phyloP scores from a whole-genome alignment of 2,888 invertebrate species.

The Epirrhoe alternata region DNA sequence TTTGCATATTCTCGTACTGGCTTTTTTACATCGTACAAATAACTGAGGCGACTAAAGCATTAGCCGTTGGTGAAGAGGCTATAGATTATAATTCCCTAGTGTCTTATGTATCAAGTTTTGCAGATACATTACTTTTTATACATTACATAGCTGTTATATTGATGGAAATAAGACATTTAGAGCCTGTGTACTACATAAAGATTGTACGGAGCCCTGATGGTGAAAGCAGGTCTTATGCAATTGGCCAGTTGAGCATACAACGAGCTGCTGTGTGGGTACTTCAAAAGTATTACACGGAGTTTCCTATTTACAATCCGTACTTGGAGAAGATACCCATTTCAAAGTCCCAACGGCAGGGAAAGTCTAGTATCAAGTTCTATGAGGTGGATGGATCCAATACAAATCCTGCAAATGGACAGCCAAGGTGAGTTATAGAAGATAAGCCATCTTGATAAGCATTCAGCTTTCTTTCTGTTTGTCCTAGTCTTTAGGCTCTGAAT shows the following conservation, averaged over 20 bases:
- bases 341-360: conserved; percentile 91
- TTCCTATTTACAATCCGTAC: conserved; percentile 98
- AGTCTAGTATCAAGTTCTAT: conserved; percentile 97
- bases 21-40: conserved; percentile 98
- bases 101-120: conserved; percentile 95
- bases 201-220: conserved; percentile 98
- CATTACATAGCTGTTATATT: conserved; percentile 97
- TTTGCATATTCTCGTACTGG: conserved; percentile 99
- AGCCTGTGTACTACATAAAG: conserved; percentile 95
- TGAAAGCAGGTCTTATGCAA: conserved; percentile 93
- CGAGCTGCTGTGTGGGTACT: conserved; percentile 97
- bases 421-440: no score
- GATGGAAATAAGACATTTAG: conserved; percentile 96
- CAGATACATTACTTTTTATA: conserved; percentile 97
- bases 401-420: conserved; percentile 89
- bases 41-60: conserved; percentile 91
- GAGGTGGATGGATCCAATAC: conserved; percentile 95
- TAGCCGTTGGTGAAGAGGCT: conserved; percentile 91
- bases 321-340: conserved; percentile 95
- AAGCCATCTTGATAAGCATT: no score
- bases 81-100: conserved; percentile 95
- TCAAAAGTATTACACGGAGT: conserved; percentile 98
- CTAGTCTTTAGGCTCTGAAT: no score
- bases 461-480: no score
- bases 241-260: conserved; percentile 97